Base-by-base conservation (phyloP, 2,797 vertebrate species). In the Paguma larvata region DNA sequence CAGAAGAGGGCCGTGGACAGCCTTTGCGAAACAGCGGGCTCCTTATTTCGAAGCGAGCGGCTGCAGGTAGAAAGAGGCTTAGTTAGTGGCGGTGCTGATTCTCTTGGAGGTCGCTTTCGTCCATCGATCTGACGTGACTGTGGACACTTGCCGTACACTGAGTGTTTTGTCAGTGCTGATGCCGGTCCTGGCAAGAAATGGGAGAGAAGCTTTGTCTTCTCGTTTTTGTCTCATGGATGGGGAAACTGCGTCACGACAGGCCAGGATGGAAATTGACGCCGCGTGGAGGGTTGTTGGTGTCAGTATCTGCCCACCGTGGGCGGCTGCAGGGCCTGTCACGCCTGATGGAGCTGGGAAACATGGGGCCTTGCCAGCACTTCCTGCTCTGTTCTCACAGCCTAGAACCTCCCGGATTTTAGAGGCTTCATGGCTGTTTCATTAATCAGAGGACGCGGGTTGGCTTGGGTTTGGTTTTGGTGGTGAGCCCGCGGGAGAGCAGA, bases 321-420 rank as follows among this genome's bases (percentile, higher is more conserved):
- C 1, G 0, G 16, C 53, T 7, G 4, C 16, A 38, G n/a, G 78
- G 41, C 38, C n/a, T n/a, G n/a, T n/a, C 4, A 16, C 11, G 2
- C 12, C 78, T 41, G 53, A 38, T 1, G 0, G 6, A 5, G 38
- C 25, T 2, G 6, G n/a, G 48, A n/a, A 13, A 78, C 0, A 0
- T 16, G 32, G 68, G 4, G 5, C 34, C n/a, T n/a, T n/a, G n/a
- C n/a, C 63, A 27, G 34, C 9, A 3, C 19, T 59, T 44, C 19
- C 6, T 32, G 63, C 83, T 2, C 10, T 38, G 41, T 30, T 51
- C 25, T 34, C 5, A 11, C 5, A 4, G 1, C 23, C n/a, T 16
- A 21, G 59, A 23, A 53, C 12, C 34, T 34, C 32, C 51, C 7
- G 56, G 21, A 48, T 25, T 13, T 86, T 25, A 15, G 32, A 65